Evolutionary conservation across 2,797 vertebrate genomes (phyloP).

Genomic region (Acipenser oxyrinchus): DNA sequence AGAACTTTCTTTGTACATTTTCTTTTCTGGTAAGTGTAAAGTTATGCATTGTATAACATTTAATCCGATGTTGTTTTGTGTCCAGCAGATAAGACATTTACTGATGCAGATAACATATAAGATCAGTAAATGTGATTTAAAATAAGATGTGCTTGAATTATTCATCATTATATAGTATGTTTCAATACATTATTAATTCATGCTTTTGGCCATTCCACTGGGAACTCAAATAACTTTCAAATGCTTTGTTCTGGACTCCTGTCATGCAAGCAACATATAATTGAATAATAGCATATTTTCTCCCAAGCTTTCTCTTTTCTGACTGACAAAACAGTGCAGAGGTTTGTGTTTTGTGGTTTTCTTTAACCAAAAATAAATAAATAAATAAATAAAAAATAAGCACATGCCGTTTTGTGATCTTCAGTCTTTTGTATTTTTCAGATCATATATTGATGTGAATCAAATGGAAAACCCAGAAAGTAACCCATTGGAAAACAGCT

Average conservation of each 20-base stretch:
- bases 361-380: constrained; percentile 21
- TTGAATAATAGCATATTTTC: too few relatives aligned
- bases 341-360: background rate
- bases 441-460: constrained; percentile 65
- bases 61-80: constrained; percentile 30
- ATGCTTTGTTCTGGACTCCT: background rate
- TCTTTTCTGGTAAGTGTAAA: constrained; percentile 25
- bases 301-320: too few relatives aligned
- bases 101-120: background rate
- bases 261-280: background rate
- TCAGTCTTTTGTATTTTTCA: constrained; percentile 41
- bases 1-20: constrained; percentile 24
- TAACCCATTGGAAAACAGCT: constrained; percentile 49
- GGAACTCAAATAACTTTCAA: background rate
- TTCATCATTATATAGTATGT: background rate
- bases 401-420: constrained; percentile 12
- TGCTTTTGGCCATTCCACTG: background rate
- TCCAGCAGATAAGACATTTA: background rate
- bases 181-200: background rate
- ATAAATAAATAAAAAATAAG: constrained; percentile 43
- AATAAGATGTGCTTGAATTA: background rate
- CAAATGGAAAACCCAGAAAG: constrained; percentile 54
- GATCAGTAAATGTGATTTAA: background rate
- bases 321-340: too few relatives aligned
- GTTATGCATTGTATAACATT: constrained; percentile 14